These are phyloP conservation scores for Zaprionus africanus DNA, from an alignment of 1,140 invertebrate species.

Conservation along the genomic window DNA sequence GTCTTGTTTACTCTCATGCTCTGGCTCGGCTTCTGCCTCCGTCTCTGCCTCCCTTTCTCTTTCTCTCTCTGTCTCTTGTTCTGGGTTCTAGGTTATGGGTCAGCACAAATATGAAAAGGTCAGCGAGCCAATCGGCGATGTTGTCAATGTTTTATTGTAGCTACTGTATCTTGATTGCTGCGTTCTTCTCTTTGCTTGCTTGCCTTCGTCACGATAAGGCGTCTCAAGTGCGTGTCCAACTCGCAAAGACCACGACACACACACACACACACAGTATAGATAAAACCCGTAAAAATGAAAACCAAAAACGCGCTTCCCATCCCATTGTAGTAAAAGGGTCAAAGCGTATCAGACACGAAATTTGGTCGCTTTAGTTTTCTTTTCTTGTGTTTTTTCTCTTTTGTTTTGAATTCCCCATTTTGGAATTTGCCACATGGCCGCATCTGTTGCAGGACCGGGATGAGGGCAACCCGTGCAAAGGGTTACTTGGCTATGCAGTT, in stretches of 20 bases:
- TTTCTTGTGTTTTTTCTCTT: constrained; percentile 31
- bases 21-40: not conserved
- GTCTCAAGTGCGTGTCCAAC: constrained; percentile 31
- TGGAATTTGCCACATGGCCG: constrained; percentile 62
- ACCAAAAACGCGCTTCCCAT: not conserved
- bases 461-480: constrained; percentile 12
- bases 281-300: constrained; percentile 12
- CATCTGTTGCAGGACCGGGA: constrained; percentile 46
- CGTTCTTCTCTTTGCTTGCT: constrained; percentile 15
- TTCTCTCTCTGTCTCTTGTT: not conserved
- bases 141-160: constrained; percentile 5
- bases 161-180: constrained; percentile 31
- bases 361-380: constrained; percentile 1
- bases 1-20: not conserved
- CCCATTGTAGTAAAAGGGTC: constrained; percentile 55
- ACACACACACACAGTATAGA: constrained; percentile 19
- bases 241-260: constrained; percentile 16
- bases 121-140: constrained; percentile 51
- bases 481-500: constrained; percentile 16
- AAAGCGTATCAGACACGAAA: constrained; percentile 43
- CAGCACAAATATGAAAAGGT: constrained; percentile 71
- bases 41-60: not conserved
- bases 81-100: constrained; percentile 51
- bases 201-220: constrained; percentile 36
- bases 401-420: constrained; percentile 31